Base-by-base conservation (phyloP, 2,797 vertebrate species). In the Parauchenoglanis ngamensis region DNA sequence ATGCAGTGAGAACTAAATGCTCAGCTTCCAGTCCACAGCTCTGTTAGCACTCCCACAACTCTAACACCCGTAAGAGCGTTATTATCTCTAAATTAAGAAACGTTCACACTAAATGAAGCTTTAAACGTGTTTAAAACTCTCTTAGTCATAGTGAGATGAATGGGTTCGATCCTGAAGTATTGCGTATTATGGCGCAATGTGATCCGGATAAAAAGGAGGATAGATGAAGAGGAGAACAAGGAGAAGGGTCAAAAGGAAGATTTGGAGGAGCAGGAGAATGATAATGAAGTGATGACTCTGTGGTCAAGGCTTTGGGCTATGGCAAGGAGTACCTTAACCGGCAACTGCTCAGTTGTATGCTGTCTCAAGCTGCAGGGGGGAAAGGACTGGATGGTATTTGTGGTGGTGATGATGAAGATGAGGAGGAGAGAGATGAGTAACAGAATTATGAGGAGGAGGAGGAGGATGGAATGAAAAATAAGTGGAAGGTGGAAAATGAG, bases 21-120 rank as follows among this genome's bases (percentile, higher is more conserved):
- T 72, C 25, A 19, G 12, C 61, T 63, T 70, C 73, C 21, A n/a
- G 13, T 52, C 49, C 76, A 52, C 40, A 61, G 52, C 82, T 78
- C 73, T 79, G 52, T 52, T 85, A 54, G 28, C 75, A 72, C 87
- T 72, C 83, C 75, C 63, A 79, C 87, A 25, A 72, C 19, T 21
- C 46, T 79, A 85, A 61, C 76, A 85, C 76, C 21, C 44, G 17
- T 21, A 85, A 63, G 3, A 72, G 54, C 19, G 10, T 72, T 13
- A 79, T 79, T 78, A 73, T 81, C 65, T 78, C 76, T 31, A 72
- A 59, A 85, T 88, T 57, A 85, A 88, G 83, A 49, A 5, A 73
- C 25, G 2, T 31, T 78, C 82, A 31, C 3, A 23, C 81, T 59
- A 49, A 57, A 40, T 46, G 31, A 21, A 56, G 11, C 61, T 19